Base-by-base conservation (phyloP, 2,888 invertebrate genomes). In the Drosophila kanekoi region DNA sequence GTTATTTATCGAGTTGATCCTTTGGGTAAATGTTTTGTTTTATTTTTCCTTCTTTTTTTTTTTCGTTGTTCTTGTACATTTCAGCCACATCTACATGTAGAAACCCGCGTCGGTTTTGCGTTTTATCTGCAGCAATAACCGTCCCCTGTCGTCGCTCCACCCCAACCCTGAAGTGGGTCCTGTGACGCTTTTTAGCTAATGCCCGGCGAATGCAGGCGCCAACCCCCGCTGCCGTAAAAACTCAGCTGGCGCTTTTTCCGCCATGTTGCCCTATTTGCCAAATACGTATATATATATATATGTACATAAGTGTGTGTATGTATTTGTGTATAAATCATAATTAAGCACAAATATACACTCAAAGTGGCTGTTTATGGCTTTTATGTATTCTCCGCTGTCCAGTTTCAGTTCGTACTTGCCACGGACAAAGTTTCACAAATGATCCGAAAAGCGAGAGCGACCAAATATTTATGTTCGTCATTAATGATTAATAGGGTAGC, bases 1-100 rank as follows among this genome's bases (percentile, higher is more conserved):
- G 90, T 91, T 87, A 91, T 92, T 89, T 91, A 91, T 88, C 91
- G 92, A 82, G 92, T 91, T 88, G 92, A 92, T 91, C 92, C 92
- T 87, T 89, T 92, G 91, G 92, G 92, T 92, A 91, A 85, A 85
- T 87, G 80, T 79, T 79, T 73, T 83, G 77, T 75, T 77, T 78
- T 78, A 75, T 76, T 66, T 70, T 63, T 51, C 8, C 8, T 44
- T 53, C 40, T 66, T 63, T 65, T 60, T 58, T 48, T 56, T 60
- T 60, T n/a, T n/a, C n/a, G n/a, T n/a, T n/a, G n/a, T n/a, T n/a
- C 66, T 77, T 65, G 35, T 52, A 51, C 61, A 66, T 63, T 76
- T 71, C 70, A 61, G 57, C 51, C 59, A 71, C 70, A 70, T 56
- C 41, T 64, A 66, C 74, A 80, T 72, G 60, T 66, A 72, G 58